Evolutionary conservation across 2,113 vertebrate genomes (phyloP), one percentile per base, ranked within the genome.

Genomic region (Ptychochromis oligacanthus): DNA sequence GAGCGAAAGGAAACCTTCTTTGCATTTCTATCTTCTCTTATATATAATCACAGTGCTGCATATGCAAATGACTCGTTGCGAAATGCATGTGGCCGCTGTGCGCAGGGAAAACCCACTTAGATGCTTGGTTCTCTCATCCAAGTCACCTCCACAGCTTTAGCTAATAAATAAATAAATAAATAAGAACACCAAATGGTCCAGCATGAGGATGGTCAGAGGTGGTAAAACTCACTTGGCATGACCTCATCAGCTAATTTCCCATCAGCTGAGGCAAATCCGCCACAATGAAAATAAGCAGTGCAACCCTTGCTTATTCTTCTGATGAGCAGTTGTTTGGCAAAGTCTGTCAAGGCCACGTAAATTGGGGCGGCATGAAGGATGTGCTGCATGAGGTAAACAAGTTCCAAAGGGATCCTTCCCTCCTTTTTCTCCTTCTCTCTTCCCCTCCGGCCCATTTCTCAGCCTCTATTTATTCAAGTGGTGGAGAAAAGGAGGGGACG

Each of bases 381-480:
- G 82, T 75, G 72, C 75, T 89, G 86, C 89, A 24, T 24, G 88
- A 91, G 61, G 82, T 83, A 90, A 93, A 92, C 90, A 88, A 93
- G 87, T 58, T 75, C 91, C 87, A 83, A 86, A 84, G 86, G 77
- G 75, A 87, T 83, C 86, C 60, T 77, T 80, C 79, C 62, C 78
- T 89, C 46, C 54, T 83, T 81, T 79, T 84, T 86, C 40, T 72
- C 26, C 64, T 56, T 49, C 20, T 76, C 52, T 87, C 82, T 54
- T 75, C 70, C 87, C 83, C 91, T 88, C 62, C 9, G 64, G 82
- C 91, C 89, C 85, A 83, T 93, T 92, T 90, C 91, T 93, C 89
- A 85, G 82, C 77, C 85, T 79, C 80, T 93, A 92, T 95, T 94
- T 92, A 93, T 94, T 93, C 89, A 91, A 87, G 89, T 57, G 84